Base-by-base conservation (phyloP, 2,113 vertebrate species). In the Melospiza georgiana region DNA sequence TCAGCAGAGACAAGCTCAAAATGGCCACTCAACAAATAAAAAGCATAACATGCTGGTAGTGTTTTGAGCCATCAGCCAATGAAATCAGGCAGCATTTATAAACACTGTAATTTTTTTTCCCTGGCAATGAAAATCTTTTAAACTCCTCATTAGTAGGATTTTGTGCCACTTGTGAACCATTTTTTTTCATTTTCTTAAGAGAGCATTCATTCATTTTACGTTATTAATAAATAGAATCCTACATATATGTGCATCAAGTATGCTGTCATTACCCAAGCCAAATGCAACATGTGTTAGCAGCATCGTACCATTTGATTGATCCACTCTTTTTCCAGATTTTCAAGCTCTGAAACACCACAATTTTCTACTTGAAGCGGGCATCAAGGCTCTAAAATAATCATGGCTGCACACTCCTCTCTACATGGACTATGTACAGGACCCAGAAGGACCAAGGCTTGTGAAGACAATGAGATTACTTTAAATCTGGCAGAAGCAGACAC, bases 1-100 rank as follows among this genome's bases (percentile, higher is more conserved):
- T 97, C 96, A 97, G 95, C 96, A 98, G 86, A 97, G 94, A 84
- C 67, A 89, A 90, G 89, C 87, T 97, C 90, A 93, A 97, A 98
- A 97, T 79, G 90, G 91, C 84, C 89, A 95, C 84, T 97, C 97
- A 97, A 96, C 94, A 69, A 90, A 97, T 95, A 96, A 94, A 96
- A 94, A 96, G 91, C 28, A 0, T 75, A 88, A 77, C 89, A 89
- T 46, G 85, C 95, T 94, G 90, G 73, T 86, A 88, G 72, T 33
- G 33, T 88, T 97, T 94, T 84, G 89, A 96, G 68, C 14, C 2
- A 83, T 58, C 49, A 22, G 61, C 75, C 95, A 67, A 73, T 74
- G 87, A 94, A 97, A 92, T 75, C 6, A 54, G 30, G 68, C 61
- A 80, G n/a, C 41, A 22, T 89, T 96, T 90, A 65, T 44, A 94